Base-by-base conservation (phyloP, 2,113 vertebrate genomes). In the Microtus montanus region DNA sequence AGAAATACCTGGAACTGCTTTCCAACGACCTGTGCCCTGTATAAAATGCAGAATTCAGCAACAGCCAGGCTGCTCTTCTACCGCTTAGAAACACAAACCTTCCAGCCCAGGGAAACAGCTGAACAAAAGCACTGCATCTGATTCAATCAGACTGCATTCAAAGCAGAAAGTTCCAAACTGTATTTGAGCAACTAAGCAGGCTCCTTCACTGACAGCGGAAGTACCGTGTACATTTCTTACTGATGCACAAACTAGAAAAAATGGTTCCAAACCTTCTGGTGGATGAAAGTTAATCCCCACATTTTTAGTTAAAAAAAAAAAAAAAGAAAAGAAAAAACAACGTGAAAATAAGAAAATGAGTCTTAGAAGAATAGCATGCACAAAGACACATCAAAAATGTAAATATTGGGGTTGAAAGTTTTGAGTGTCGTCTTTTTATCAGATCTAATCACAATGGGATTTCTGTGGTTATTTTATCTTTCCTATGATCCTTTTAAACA, bases 141-240 rank as follows among this genome's bases (percentile, higher is more conserved):
- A 96, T 80, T 97, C 97, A 97, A 95, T 97, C 96, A 97, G 95
- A 61, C 52, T 86, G 82, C 89, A 79, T 90, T 96, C 94, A 93
- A 95, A 94, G 96, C 97, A 98, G 97, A 97, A 94, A 96, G 97
- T 95, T 97, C 92, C 66, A 92, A 97, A 96, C 95, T 92, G 66
- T 83, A 47, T 91, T 49, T 13, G 61, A 96, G 83, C 79, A n/a
- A 94, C 41, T 2, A 7, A 44, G 88, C 87, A 71, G 49, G 78
- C 63, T 66, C 88, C 93, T 89, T 91, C 91, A 54, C 30, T 38
- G 24, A 10, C 54, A 66, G 52, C 90, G 68, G 91, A 83, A 86
- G 93, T 44, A 68, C 20, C 7, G 63, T 1, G 15, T 33, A 63
- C 6, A 1, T 35, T 79, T 66, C 61, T 41, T 68, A 84, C 83